Evolutionary conservation across 2,888 invertebrate species (phyloP).

Genomic region (Coenonympha glycerion): DNA sequence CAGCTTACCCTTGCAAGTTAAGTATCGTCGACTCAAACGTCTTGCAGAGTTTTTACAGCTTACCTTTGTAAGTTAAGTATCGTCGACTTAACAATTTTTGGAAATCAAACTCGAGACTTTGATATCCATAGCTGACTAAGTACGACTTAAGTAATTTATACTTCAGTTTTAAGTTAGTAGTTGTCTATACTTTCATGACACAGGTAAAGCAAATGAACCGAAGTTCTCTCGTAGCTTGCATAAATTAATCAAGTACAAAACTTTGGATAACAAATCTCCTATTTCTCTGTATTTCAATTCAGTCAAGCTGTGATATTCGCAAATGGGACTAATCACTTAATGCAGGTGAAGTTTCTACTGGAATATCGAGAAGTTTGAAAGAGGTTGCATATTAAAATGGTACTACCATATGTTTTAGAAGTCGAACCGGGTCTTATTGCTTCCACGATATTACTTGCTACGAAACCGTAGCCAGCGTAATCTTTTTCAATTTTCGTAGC

Average conservation of each 20-base stretch:
- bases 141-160: too few species aligned
- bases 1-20: too few species aligned
- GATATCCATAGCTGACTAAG: too few species aligned
- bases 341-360: slow-evolving; percentile 58
- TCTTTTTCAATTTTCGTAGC: neutral
- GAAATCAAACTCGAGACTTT: too few species aligned
- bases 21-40: too few species aligned
- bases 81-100: too few species aligned
- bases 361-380: slow-evolving; percentile 62
- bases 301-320: slow-evolving; percentile 56
- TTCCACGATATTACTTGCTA: neutral
- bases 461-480: neutral
- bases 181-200: too few species aligned
- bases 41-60: too few species aligned
- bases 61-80: too few species aligned
- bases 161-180: too few species aligned
- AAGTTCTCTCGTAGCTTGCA: neutral
- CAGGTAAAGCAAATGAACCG: neutral
- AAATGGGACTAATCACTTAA: slow-evolving; percentile 73
- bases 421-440: neutral
- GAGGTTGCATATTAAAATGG: slow-evolving; percentile 39
- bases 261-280: slow-evolving; percentile 20
- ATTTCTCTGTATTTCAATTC: slow-evolving; percentile 24
- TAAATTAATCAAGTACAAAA: slow-evolving; percentile 23
- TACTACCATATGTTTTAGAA: slow-evolving; percentile 23